These are phyloP conservation scores for Drosophila subquinaria DNA, from an alignment of 2,888 invertebrate genomes.

Conservation along the genomic window DNA sequence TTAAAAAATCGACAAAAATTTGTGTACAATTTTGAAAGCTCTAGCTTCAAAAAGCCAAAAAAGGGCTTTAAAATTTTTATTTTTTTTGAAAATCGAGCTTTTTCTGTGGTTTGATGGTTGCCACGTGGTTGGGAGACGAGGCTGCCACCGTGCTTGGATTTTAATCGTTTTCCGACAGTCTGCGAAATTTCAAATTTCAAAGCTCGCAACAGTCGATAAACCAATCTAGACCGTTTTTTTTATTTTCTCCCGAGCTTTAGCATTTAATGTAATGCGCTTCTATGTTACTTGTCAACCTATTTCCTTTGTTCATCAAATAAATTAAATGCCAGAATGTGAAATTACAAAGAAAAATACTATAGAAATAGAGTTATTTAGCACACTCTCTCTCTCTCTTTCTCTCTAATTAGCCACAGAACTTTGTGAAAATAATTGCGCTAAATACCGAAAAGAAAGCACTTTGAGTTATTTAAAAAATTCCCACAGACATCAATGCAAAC, in stretches of 20 bases:
- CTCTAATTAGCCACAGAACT: conserved; percentile 62
- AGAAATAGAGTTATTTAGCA: conserved; percentile 59
- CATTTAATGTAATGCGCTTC: not conserved
- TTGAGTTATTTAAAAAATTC: conserved; percentile 47
- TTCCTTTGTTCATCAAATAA: conserved; percentile 5
- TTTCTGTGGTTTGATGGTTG: too few relatives aligned
- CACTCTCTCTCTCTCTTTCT: conserved; percentile 60
- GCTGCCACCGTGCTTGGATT: too few relatives aligned
- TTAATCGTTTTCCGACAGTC: too few relatives aligned
- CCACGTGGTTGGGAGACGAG: too few relatives aligned
- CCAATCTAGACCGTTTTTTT: not conserved
- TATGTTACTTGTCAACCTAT: conserved; percentile 9
- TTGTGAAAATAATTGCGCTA: conserved; percentile 60
- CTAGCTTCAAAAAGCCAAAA: too few relatives aligned
- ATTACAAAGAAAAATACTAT: conserved; percentile 6
- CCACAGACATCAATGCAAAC: conserved; percentile 8
- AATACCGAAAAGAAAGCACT: conserved; percentile 62
- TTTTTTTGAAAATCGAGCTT: too few relatives aligned
- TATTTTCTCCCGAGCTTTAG: not conserved
- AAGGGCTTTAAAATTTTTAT: too few relatives aligned
- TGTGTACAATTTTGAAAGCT: too few relatives aligned
- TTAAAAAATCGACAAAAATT: too few relatives aligned
- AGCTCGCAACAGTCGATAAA: conserved; percentile 8
- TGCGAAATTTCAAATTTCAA: conserved; percentile 1
- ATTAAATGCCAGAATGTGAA: conserved; percentile 43